Evolutionary conservation across 2,888 invertebrate genomes (phyloP).

Genomic region (Diaperis boleti): DNA sequence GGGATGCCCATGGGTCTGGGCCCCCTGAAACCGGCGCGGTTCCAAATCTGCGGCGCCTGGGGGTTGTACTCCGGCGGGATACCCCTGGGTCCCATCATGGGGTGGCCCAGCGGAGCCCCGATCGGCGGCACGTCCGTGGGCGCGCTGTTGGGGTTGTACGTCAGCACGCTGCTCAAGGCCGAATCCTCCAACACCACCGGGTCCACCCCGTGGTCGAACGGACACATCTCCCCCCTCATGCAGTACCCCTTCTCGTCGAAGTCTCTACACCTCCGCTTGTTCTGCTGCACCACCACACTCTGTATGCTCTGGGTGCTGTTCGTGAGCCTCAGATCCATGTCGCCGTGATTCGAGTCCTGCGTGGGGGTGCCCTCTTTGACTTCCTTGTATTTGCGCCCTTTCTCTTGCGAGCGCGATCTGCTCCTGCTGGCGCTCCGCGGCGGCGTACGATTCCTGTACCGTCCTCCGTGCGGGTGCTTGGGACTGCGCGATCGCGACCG

Average conservation of each 20-base stretch:
- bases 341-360: slow-evolving; percentile 71
- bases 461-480: slow-evolving; percentile 51
- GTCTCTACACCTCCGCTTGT: slow-evolving; percentile 67
- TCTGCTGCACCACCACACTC: slow-evolving; percentile 65
- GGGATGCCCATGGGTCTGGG: slow-evolving; percentile 59
- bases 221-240: slow-evolving; percentile 96
- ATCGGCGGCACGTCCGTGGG: slow-evolving; percentile 50
- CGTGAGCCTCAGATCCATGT: slow-evolving; percentile 68
- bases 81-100: slow-evolving; percentile 56
- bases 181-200: slow-evolving; percentile 95
- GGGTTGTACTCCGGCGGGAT: slow-evolving; percentile 63
- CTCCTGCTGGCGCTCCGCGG: slow-evolving; percentile 45
- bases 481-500: slow-evolving; percentile 57
- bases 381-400: slow-evolving; percentile 57
- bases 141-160: slow-evolving; percentile 65
- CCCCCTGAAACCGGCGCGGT: slow-evolving; percentile 58
- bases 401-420: slow-evolving; percentile 67
- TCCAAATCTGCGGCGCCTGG: slow-evolving; percentile 65
- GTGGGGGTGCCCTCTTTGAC: slow-evolving; percentile 68
- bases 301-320: slow-evolving; percentile 69
- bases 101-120: slow-evolving; percentile 60
- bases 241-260: slow-evolving; percentile 85
- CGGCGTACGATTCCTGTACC: slow-evolving; percentile 50
- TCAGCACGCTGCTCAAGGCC: slow-evolving; percentile 70
- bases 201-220: slow-evolving; percentile 96